phyloP scores from a whole-genome alignment of 2,888 invertebrate species.

The Lepas anatifera region DNA sequence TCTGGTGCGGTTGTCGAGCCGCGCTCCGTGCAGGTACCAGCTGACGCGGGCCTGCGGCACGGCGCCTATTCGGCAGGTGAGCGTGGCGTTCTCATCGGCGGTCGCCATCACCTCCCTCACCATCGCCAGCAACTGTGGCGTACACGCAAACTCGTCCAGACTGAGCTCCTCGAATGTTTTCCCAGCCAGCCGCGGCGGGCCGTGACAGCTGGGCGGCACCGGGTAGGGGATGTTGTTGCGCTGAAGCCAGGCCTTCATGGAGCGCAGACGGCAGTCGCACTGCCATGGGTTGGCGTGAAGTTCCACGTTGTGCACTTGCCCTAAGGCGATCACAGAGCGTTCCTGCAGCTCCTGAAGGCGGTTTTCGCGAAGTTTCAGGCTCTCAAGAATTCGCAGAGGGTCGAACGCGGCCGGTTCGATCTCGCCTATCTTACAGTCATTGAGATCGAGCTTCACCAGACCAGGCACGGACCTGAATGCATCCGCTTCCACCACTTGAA shows the following conservation, averaged over 20 bases:
- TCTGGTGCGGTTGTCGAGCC: constrained; percentile 20
- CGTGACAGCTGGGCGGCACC: constrained; percentile 59
- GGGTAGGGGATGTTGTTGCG: constrained; percentile 51
- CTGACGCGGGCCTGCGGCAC: constrained; percentile 65
- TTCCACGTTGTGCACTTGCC: constrained; percentile 56
- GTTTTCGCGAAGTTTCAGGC: constrained; percentile 61
- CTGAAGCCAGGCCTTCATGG: constrained; percentile 67
- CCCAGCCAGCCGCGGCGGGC: constrained; percentile 33
- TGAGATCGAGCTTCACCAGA: constrained; percentile 52
- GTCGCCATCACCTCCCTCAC: constrained; percentile 57
- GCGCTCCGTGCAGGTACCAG: constrained; percentile 22
- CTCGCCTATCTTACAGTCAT: constrained; percentile 52
- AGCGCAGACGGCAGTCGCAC: constrained; percentile 71
- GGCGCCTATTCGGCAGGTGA: constrained; percentile 66
- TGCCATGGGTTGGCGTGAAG: constrained; percentile 79
- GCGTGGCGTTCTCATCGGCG: constrained; percentile 72
- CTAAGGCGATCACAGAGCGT: constrained; percentile 17
- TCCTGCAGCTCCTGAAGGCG: constrained; percentile 23
- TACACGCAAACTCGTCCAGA: constrained; percentile 74
- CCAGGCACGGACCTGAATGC: constrained; percentile 49
- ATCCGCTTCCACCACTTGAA: constrained; percentile 42
- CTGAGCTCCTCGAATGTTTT: constrained; percentile 60
- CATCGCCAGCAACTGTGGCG: constrained; percentile 45
- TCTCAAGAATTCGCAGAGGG: constrained; percentile 47
- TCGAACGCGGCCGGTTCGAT: constrained; percentile 66